These are phyloP conservation scores for Gastrophysa polygoni DNA, from an alignment of 2,888 invertebrate genomes.

Conservation along the genomic window DNA sequence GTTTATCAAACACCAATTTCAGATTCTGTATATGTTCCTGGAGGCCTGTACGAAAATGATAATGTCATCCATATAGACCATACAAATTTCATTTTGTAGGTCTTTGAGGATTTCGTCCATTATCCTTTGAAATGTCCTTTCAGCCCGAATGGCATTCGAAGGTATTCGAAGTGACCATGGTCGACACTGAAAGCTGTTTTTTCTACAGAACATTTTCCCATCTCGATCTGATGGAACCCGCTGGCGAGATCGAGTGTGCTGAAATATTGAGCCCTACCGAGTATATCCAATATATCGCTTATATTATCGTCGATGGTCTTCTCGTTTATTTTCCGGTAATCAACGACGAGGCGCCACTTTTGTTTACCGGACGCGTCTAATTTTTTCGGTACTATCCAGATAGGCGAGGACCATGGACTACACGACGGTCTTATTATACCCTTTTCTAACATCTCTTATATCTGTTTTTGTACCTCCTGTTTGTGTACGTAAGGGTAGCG, in stretches of 20 bases:
- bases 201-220: conserved; percentile 7
- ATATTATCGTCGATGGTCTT: conserved; percentile 16
- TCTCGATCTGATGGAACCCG: conserved; percentile 29
- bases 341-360: conserved; percentile 10
- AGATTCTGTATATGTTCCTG: conserved; percentile 45
- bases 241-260: conserved; percentile 11
- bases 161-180: conserved; percentile 15
- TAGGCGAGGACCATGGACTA: conserved; percentile 20
- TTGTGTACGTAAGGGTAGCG: conserved; percentile 17
- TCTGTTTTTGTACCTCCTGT: conserved; percentile 14
- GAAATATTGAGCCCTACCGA: conserved; percentile 15
- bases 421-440: conserved; percentile 10
- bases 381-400: conserved; percentile 25
- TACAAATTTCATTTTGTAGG: conserved; percentile 11
- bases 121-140: conserved; percentile 27
- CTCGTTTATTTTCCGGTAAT: conserved; percentile 12
- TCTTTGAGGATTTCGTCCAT: conserved; percentile 27
- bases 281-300: conserved; percentile 15
- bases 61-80: conserved; percentile 17
- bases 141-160: conserved; percentile 25
- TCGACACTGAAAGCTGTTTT: conserved; percentile 26
- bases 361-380: conserved; percentile 18
- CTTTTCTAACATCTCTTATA: conserved; percentile 15
- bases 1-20: conserved; percentile 3
- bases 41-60: conserved; percentile 12